Percentiles rank a stretch among this genome's conserved stretches.
These are phyloP conservation scores for Herminia tarsipennalis DNA, from an alignment of 2,888 invertebrate species.

Conservation along the genomic window DNA sequence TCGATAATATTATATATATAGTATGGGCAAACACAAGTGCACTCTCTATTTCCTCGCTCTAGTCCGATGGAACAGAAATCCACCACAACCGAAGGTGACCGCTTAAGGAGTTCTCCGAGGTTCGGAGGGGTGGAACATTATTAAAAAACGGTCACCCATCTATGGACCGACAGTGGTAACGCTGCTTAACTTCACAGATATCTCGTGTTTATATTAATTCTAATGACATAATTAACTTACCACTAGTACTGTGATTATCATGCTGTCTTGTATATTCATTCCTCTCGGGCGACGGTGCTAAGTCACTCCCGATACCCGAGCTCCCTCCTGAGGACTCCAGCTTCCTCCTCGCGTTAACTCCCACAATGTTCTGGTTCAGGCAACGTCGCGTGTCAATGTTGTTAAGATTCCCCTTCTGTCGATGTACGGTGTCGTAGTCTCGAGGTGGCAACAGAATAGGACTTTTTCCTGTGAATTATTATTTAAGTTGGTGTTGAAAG, in stretches of 20 bases:
- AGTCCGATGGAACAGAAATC: no score
- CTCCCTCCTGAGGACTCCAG: slow-evolving; percentile 92
- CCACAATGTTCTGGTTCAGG: slow-evolving; percentile 88
- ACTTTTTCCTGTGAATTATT: slow-evolving; percentile 74
- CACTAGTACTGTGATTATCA: slow-evolving; percentile 87
- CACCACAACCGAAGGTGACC: no score
- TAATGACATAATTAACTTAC: no score
- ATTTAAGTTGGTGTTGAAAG: not conserved
- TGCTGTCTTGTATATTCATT: slow-evolving; percentile 77
- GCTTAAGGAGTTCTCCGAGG: no score
- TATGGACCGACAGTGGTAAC: no score
- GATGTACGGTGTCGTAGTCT: slow-evolving; percentile 97
- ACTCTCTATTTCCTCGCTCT: no score
- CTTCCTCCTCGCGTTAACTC: slow-evolving; percentile 78
- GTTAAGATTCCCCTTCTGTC: slow-evolving; percentile 83
- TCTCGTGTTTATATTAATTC: no score
- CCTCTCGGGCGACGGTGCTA: slow-evolving; percentile 93
- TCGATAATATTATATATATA: no score
- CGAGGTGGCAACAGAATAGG: slow-evolving; percentile 96
- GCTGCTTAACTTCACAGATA: no score
- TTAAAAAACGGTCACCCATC: no score
- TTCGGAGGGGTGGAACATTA: no score
- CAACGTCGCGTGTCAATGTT: slow-evolving; percentile 86
- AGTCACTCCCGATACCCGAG: slow-evolving; percentile 95
- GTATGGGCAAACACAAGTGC: no score